These are phyloP conservation scores for Pseudochaenichthys georgianus DNA, from an alignment of 2,797 vertebrate species.

Conservation along the genomic window DNA sequence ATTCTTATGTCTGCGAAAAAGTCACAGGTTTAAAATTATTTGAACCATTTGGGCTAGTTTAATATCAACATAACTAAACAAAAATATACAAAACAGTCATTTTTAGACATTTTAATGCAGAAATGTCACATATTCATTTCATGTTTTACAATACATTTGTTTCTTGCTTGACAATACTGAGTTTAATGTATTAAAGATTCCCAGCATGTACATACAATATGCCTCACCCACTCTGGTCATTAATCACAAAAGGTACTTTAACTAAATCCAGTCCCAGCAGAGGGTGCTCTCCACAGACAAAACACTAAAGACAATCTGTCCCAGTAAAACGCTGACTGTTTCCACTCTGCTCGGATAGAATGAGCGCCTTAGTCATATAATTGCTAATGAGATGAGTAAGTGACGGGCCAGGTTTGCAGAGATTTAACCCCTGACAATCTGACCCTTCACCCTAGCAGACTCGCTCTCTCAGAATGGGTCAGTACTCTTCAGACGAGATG, in stretches of 20 bases:
- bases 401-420: slow-evolving; percentile 58
- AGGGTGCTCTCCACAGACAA: slow-evolving; percentile 46
- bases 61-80: too few species aligned
- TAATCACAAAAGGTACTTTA: neutral
- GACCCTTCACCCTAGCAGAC: slow-evolving; percentile 54
- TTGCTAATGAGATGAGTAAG: slow-evolving; percentile 81
- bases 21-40: neutral
- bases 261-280: slow-evolving; percentile 51
- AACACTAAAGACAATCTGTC: slow-evolving; percentile 37
- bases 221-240: neutral
- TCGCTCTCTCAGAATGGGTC: neutral
- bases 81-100: too few species aligned
- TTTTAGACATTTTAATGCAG: too few species aligned
- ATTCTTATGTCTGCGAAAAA: neutral
- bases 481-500: neutral
- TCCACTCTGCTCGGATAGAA: slow-evolving; percentile 61
- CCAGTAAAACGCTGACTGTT: slow-evolving; percentile 78
- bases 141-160: neutral
- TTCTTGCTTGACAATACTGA: neutral
- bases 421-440: slow-evolving; percentile 65
- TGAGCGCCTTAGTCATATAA: slow-evolving; percentile 81
- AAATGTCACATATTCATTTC: too few species aligned
- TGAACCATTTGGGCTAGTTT: too few species aligned
- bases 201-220: neutral
- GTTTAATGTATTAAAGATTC: neutral